These are phyloP conservation scores for Carollia perspicillata DNA, from an alignment of 2,113 vertebrate species.

Conservation along the genomic window DNA sequence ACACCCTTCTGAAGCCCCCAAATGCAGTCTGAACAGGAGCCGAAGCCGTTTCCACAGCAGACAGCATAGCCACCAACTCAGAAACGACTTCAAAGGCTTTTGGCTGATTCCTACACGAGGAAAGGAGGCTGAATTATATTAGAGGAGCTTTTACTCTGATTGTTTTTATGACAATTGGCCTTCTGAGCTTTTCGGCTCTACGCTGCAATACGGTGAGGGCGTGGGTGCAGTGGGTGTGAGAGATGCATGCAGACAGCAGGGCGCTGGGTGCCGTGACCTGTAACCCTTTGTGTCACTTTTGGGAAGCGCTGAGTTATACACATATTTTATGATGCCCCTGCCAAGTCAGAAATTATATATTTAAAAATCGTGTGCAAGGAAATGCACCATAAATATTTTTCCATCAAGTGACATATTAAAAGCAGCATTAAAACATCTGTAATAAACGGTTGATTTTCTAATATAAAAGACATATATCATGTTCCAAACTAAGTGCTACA, in stretches of 20 bases:
- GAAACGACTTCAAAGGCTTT: conserved; percentile 37
- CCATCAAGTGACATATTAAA: not conserved
- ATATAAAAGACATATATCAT: not conserved
- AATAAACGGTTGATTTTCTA: not conserved
- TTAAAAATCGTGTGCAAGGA: not conserved
- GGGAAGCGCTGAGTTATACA: conserved; percentile 44
- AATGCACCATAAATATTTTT: not conserved
- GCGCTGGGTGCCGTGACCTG: not conserved
- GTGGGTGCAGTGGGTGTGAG: not conserved
- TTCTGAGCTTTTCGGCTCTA: conserved; percentile 37
- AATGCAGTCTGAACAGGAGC: conserved; percentile 45
- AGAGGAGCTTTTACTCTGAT: conserved; percentile 58
- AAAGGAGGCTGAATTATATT: conserved; percentile 22
- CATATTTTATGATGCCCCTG: conserved; percentile 25
- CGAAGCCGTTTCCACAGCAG: conserved; percentile 16
- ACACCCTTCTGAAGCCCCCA: not conserved
- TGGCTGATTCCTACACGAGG: conserved; percentile 45
- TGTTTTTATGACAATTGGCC: conserved; percentile 62
- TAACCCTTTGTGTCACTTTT: not conserved
- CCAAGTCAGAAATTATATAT: not conserved
- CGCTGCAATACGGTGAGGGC: conserved; percentile 16
- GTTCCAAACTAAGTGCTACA: not conserved
- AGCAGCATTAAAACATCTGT: not conserved
- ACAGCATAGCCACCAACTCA: conserved; percentile 56
- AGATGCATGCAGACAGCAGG: conserved; percentile 39